Conservation (phyloP, 2,113 vertebrate genomes). For the Pionites leucogaster region DNA sequence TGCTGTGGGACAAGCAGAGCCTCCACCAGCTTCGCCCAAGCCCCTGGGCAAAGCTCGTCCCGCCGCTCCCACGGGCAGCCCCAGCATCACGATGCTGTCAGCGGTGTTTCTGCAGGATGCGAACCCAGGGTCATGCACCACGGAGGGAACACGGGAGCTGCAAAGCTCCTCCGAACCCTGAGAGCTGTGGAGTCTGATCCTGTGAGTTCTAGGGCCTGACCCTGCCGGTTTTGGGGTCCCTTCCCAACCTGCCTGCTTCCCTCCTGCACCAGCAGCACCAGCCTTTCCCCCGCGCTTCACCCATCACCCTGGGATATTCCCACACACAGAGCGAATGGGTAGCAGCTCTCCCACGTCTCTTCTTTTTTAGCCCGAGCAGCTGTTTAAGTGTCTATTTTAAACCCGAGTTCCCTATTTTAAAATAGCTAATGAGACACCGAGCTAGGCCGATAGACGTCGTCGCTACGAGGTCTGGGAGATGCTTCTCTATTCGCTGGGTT, state of each 20-base stretch:
- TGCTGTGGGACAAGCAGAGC: background rate
- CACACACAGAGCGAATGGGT: rapidly evolving
- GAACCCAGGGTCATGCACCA: rapidly evolving
- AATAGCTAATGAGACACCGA: background rate
- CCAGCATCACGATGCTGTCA: rapidly evolving
- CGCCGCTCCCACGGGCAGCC: rapidly evolving
- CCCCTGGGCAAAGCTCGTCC: background rate
- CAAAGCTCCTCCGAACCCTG: background rate
- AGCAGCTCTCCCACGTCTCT: background rate
- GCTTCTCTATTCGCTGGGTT: background rate
- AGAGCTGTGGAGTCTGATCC: background rate
- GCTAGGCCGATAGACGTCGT: background rate
- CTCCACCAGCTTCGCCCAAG: background rate
- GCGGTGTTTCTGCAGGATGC: rapidly evolving
- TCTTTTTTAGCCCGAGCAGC: background rate
- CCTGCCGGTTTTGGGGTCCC: background rate
- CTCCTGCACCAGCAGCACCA: background rate
- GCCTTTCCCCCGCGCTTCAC: background rate
- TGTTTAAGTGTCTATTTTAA: slow-evolving; percentile 42
- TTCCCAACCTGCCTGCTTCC: background rate
- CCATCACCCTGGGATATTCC: background rate
- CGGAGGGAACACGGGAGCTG: rapidly evolving
- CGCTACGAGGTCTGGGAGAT: background rate
- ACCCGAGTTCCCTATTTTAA: slow-evolving; percentile 53
- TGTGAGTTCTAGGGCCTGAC: background rate